Conservation (phyloP, 2,797 vertebrate species). For the Spea hammondii region DNA sequence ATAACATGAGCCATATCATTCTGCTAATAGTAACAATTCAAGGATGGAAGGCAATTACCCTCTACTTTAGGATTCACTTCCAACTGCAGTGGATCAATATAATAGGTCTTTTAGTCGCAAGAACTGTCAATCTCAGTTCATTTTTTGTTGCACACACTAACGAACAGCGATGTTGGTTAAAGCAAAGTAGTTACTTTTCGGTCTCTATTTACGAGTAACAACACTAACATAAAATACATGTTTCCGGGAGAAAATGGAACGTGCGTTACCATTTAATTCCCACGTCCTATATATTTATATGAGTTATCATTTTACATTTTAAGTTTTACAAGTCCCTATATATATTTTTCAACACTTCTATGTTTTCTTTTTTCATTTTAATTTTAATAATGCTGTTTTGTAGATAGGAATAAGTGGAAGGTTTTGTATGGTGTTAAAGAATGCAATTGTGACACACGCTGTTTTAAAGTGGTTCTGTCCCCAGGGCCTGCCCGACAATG, state of each 20-base stretch:
- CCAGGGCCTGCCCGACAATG: too few relatives aligned
- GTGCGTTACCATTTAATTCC: background rate
- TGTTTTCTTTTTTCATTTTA: too few relatives aligned
- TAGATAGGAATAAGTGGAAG: too few relatives aligned
- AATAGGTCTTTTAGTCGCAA: conserved; percentile 46
- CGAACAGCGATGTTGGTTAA: conserved; percentile 33
- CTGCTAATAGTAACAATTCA: conserved; percentile 49
- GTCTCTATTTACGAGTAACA: conserved; percentile 37
- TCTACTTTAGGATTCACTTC: conserved; percentile 51
- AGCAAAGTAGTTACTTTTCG: conserved; percentile 29
- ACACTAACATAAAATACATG: conserved; percentile 33
- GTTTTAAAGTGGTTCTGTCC: too few relatives aligned
- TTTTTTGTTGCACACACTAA: conserved; percentile 41
- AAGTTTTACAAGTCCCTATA: too few relatives aligned
- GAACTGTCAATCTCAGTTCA: conserved; percentile 48
- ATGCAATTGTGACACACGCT: too few relatives aligned
- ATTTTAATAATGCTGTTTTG: too few relatives aligned
- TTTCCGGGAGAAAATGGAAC: conserved; percentile 15
- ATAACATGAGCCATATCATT: conserved; percentile 47
- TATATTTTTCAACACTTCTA: too few relatives aligned
- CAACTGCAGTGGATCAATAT: conserved; percentile 50
- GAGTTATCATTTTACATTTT: background rate
- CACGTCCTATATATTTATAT: background rate
- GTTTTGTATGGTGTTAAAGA: too few relatives aligned
- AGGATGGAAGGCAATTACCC: conserved; percentile 51